Evolutionary conservation across 2,888 invertebrate genomes (phyloP).

Genomic region (Caenorhabditis sp.): DNA sequence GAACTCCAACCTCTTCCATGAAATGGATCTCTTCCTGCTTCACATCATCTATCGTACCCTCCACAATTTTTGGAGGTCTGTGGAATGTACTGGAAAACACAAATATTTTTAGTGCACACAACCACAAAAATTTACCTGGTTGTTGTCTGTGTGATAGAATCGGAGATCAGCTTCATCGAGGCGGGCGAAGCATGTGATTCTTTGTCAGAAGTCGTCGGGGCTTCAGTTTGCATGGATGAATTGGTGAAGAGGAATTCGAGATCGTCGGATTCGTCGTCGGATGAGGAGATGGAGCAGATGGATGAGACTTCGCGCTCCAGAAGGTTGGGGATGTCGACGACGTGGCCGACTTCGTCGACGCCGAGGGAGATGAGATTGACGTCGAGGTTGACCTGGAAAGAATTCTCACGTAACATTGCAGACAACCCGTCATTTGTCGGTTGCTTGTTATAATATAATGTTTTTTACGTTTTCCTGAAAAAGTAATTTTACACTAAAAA

Average conservation of each 20-base stretch:
- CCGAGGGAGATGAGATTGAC: slow-evolving; percentile 21
- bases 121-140: slow-evolving; percentile 11
- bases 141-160: slow-evolving; percentile 29
- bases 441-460: too few species aligned
- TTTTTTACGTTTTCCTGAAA: too few species aligned
- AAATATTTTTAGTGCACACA: too few species aligned
- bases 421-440: too few species aligned
- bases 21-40: slow-evolving; percentile 19
- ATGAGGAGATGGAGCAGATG: background rate
- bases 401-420: background rate
- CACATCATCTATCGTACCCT: slow-evolving; percentile 23
- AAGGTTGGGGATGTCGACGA: slow-evolving; percentile 21
- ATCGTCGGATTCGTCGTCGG: slow-evolving; percentile 9
- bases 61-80: slow-evolving; percentile 16
- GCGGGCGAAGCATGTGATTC: slow-evolving; percentile 17
- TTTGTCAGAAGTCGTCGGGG: slow-evolving; percentile 15
- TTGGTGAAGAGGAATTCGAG: slow-evolving; percentile 24
- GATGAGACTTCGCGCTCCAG: background rate
- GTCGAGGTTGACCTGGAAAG: background rate
- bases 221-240: slow-evolving; percentile 26
- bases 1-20: slow-evolving; percentile 26
- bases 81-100: slow-evolving; percentile 26
- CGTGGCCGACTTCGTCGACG: slow-evolving; percentile 40
- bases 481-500: too few species aligned
- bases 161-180: slow-evolving; percentile 14